A percentile compares a stretch with the other conserved stretches of the same genome.
Evolutionary conservation across 92 coral and sea anemone genomes (phyloP).

Genomic region (Montipora capitata): DNA sequence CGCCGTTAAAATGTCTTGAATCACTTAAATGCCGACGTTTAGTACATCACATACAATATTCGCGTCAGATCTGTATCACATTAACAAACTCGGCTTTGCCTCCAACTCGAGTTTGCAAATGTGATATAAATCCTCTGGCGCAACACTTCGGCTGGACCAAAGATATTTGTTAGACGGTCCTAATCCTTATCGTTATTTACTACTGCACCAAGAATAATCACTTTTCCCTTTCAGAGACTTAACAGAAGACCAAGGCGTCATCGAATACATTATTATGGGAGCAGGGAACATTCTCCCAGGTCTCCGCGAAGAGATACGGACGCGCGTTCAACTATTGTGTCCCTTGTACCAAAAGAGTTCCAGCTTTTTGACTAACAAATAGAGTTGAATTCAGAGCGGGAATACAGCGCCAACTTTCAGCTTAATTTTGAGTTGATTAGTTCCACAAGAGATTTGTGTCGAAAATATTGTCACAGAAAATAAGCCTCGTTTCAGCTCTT

Average conservation of each 20-base stretch:
- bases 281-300: constrained; percentile 14
- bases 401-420: constrained; percentile 21
- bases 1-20: no score
- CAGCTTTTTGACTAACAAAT: constrained; percentile 22
- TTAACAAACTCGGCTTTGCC: no score
- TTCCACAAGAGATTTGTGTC: neutral
- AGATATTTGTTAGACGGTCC: neutral
- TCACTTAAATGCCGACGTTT: no score
- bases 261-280: neutral
- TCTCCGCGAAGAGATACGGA: constrained; percentile 44
- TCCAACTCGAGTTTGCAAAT: no score
- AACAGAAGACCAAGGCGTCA: constrained; percentile 32
- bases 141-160: no score
- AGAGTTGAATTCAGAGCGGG: neutral
- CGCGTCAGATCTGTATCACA: no score
- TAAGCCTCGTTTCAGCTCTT: constrained; percentile 8
- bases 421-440: constrained; percentile 3
- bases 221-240: constrained; percentile 8
- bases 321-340: constrained; percentile 59
- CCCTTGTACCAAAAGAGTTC: constrained; percentile 49
- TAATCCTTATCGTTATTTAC: neutral
- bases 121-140: no score
- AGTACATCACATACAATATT: no score
- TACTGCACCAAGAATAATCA: neutral
- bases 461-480: neutral